phyloP scores from a whole-genome alignment of 2,797 vertebrate genomes.

The Crotalus adamanteus region DNA sequence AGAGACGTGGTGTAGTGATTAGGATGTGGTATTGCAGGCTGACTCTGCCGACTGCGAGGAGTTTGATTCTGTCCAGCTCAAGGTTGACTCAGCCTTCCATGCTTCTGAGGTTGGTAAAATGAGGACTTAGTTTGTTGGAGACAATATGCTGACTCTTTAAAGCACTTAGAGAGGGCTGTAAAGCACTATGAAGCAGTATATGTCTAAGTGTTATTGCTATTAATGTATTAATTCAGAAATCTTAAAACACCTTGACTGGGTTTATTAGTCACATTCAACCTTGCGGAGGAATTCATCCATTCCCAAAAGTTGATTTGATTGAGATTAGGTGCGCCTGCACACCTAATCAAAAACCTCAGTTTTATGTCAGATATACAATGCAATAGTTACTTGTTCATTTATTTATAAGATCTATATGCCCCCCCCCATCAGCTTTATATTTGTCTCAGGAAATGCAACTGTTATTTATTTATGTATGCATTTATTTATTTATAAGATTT shows the following conservation, averaged over 20 bases:
- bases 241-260: neutral
- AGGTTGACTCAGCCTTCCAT: no score
- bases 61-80: no score
- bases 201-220: no score
- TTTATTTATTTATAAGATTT: neutral
- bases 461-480: neutral
- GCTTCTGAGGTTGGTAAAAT: no score
- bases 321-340: neutral
- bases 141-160: no score
- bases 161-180: no score
- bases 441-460: neutral
- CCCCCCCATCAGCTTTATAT: neutral
- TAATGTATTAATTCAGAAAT: neutral
- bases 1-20: no score
- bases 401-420: neutral
- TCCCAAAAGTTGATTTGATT: neutral
- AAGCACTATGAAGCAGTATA: no score
- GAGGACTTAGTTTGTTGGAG: no score
- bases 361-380: neutral
- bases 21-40: no score
- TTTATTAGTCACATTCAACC: neutral
- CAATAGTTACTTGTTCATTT: neutral
- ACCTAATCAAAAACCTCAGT: neutral
- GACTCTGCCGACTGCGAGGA: no score
- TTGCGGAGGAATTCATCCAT: neutral